phyloP scores from a whole-genome alignment of 1,140 invertebrate genomes.

The Drosophila tani region DNA sequence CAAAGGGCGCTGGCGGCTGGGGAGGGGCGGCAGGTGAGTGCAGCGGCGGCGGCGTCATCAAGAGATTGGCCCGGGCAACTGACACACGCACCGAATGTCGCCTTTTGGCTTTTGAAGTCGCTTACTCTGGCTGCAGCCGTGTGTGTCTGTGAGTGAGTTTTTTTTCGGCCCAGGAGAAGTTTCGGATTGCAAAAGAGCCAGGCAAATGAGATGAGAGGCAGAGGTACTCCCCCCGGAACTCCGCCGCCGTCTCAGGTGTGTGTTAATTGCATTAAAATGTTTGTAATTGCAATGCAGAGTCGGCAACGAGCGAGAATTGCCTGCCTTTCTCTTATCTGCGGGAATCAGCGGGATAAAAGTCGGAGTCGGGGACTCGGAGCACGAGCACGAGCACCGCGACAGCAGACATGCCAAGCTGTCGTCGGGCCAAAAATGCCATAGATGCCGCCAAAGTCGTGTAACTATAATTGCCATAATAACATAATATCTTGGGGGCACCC shows the following conservation, averaged over 20 bases:
- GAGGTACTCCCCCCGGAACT: constrained; percentile 4
- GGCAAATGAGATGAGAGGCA: constrained; percentile 67
- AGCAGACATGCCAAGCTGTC: constrained; percentile 60
- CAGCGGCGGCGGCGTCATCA: constrained; percentile 50
- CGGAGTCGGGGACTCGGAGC: not conserved
- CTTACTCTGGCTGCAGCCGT: constrained; percentile 30
- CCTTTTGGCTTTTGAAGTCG: constrained; percentile 75
- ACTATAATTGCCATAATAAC: constrained; percentile 84
- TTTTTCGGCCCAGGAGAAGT: constrained; percentile 39
- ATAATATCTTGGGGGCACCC: constrained; percentile 67
- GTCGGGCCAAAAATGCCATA: constrained; percentile 72
- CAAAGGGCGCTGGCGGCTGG: constrained; percentile 13
- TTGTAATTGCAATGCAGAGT: constrained; percentile 76
- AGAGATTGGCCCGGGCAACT: constrained; percentile 50
- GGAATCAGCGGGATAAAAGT: constrained; percentile 31
- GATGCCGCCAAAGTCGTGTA: constrained; percentile 76
- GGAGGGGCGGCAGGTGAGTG: constrained; percentile 21
- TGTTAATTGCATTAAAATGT: constrained; percentile 83
- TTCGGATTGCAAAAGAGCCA: constrained; percentile 55
- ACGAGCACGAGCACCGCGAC: not conserved
- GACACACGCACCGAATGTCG: constrained; percentile 77
- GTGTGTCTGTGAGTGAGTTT: not conserved
- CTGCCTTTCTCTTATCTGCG: constrained; percentile 45
- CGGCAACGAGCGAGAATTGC: constrained; percentile 29
- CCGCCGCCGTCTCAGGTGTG: constrained; percentile 27